phyloP scores from a whole-genome alignment of 1,140 invertebrate genomes.

The Anastatus disparis region DNA sequence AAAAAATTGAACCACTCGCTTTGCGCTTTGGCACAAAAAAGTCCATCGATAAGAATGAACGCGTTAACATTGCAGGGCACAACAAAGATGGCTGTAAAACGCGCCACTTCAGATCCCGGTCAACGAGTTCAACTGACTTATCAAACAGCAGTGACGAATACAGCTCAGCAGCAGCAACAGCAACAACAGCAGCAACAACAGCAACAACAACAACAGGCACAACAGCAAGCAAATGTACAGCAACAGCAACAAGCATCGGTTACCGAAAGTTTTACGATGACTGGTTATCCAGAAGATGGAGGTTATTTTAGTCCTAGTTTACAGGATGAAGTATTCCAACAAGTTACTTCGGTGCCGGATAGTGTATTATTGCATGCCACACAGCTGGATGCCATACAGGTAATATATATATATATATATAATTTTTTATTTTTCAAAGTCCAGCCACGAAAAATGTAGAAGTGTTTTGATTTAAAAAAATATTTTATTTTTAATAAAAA shows the following conservation, averaged over 20 bases:
- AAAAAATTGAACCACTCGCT: no score
- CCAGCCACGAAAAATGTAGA: no score
- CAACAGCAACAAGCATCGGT: slow-evolving; percentile 70
- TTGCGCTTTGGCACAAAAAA: no score
- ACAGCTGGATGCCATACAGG: slow-evolving; percentile 72
- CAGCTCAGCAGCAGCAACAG: slow-evolving; percentile 56
- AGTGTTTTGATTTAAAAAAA: no score
- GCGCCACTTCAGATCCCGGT: slow-evolving; percentile 74
- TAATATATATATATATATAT: no score
- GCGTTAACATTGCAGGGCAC: slow-evolving; percentile 62
- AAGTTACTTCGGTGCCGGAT: slow-evolving; percentile 73
- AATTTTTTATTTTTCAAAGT: no score
- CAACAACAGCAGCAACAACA: slow-evolving; percentile 58
- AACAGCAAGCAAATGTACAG: slow-evolving; percentile 62
- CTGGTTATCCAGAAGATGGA: slow-evolving; percentile 74
- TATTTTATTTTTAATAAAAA: no score
- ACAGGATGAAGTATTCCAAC: slow-evolving; percentile 82
- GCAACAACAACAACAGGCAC: slow-evolving; percentile 61
- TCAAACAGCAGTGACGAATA: slow-evolving; percentile 51
- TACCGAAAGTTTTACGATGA: slow-evolving; percentile 70
- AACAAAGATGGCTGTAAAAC: slow-evolving; percentile 77
- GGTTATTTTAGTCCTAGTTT: slow-evolving; percentile 79
- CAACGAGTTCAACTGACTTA: slow-evolving; percentile 66
- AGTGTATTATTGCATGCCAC: slow-evolving; percentile 76
- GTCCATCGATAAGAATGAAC: slow-evolving; percentile 29